Evolutionary conservation across 2,113 vertebrate species (phyloP), one percentile per base, ranked within the genome.

Genomic region (Strix uralensis): DNA sequence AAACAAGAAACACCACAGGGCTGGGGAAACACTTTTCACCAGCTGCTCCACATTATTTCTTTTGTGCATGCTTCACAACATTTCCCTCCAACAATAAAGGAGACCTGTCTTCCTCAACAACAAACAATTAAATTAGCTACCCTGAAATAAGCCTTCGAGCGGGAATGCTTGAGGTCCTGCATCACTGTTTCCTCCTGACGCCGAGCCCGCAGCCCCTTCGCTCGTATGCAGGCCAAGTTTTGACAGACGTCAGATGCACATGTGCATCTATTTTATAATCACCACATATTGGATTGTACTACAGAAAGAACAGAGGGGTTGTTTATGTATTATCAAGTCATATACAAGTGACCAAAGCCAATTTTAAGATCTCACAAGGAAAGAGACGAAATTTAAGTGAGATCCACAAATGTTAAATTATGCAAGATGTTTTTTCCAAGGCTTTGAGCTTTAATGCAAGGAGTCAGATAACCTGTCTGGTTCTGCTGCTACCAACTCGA

Each of bases 201-300:
- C 57, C n/a, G 85, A 79, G 55, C 77, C 51, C 1, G 0, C 83
- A 92, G 91, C 66, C 81, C 63, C 82, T 73, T 59, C 0, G 11
- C 89, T 71, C 3, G 2, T 52, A 7, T 4, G 52, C 29, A 3
- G 61, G 51, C 93, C 94, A 92, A 95, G 82, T 80, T 94, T 30
- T 86, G 96, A 90, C 92, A 92, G 88, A 88, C 65, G 62, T 95
- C 94, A 94, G 81, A 90, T 73, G 88, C 93, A 88, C 92, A 93
- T 81, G 81, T 96, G 95, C 6, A 1, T 25, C 30, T 65, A 62
- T 96, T 96, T 96, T 94, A 80, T 88, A 90, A 93, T 90, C 40
- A 29, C 90, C 71, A 42, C 71, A 9, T 13, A 42, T 11, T 93
- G 90, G 71, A 83, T 38, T 13, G 1, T n/a, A 38, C 92, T 93